Evolutionary conservation across 2,113 vertebrate genomes (phyloP), one percentile per base, ranked within the genome.

Genomic region (Saccopteryx leptura): DNA sequence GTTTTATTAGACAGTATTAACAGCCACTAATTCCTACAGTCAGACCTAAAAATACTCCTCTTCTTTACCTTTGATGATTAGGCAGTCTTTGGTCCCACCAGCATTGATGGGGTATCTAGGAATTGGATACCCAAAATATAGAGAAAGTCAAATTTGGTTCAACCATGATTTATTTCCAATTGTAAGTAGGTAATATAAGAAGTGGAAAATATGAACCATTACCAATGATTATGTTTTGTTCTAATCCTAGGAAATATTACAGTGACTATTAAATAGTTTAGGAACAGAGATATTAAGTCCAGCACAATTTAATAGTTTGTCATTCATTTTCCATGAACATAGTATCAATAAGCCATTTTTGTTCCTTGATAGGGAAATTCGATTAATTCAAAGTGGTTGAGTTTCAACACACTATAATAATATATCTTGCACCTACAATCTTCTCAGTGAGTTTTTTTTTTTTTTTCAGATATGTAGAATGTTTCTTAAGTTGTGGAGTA

Each of bases 401-500:
- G 39, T 81, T 92, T 88, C 82, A 74, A 91, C 71, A 31, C 52
- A 82, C 33, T 80, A 48, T 69, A 65, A 68, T 52, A 61, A 81
- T 60, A 14, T 48, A 5, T 50, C 21, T 80, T 46, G 46, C 2
- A 33, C 5, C 26, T 79, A 50, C 4, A 31, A 88, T 78, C 13
- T 50, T 88, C 26, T 79, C 52, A 78, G 28, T 94, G 4, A 2
- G 50, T 86, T 86, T 12, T 63, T n/a, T 89, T 91, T 86, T 86
- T 12, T 63, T n/a, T 89, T 91, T 80, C 13, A 65, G 54, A 31
- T 10, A 74, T 93, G 96, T 90, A 72, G 46, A 48, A 61, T 92
- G 19, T 61, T 80, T 96, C 39, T 78, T 76, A 87, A 58, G 39
- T 58, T 11, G 2, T 7, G 68, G 17, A 66, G 4, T 75, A 50